These are phyloP conservation scores for Protonemura montana DNA, from an alignment of 2,888 invertebrate species.

Conservation along the genomic window DNA sequence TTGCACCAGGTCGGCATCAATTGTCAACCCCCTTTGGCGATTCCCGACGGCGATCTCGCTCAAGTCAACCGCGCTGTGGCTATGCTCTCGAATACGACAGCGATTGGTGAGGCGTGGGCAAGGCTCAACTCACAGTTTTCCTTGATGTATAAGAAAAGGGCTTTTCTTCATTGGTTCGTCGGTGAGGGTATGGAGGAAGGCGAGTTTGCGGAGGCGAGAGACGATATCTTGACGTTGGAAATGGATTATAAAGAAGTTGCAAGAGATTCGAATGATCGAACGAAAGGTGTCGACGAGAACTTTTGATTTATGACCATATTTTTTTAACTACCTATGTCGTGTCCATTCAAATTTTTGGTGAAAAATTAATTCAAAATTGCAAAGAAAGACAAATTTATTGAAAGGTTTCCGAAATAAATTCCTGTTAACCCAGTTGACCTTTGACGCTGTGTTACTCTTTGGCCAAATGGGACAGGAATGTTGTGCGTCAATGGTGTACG, in stretches of 20 bases:
- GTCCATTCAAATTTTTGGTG: background rate
- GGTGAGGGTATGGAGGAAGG: conserved; percentile 63
- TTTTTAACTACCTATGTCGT: background rate
- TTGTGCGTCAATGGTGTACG: background rate
- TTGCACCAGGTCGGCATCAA: conserved; percentile 42
- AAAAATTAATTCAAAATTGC: too few relatives aligned
- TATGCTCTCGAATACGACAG: conserved; percentile 68
- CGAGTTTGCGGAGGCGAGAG: conserved; percentile 56
- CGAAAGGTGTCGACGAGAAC: background rate
- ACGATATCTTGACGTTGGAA: conserved; percentile 35
- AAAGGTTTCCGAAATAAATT: background rate
- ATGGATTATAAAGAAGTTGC: conserved; percentile 30
- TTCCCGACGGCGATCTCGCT: conserved; percentile 78
- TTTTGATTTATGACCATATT: background rate
- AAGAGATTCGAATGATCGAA: background rate
- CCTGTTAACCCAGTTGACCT: background rate
- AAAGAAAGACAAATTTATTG: background rate
- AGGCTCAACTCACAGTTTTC: conserved; percentile 76
- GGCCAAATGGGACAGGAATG: background rate
- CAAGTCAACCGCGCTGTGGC: conserved; percentile 78
- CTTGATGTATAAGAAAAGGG: conserved; percentile 81
- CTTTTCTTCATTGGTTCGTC: conserved; percentile 87
- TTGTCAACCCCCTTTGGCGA: conserved; percentile 66
- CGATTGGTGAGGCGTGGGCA: conserved; percentile 67
- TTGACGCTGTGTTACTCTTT: background rate